Base-by-base conservation (phyloP, 2,888 invertebrate genomes). In the Ommatoiulus sabulosus region DNA sequence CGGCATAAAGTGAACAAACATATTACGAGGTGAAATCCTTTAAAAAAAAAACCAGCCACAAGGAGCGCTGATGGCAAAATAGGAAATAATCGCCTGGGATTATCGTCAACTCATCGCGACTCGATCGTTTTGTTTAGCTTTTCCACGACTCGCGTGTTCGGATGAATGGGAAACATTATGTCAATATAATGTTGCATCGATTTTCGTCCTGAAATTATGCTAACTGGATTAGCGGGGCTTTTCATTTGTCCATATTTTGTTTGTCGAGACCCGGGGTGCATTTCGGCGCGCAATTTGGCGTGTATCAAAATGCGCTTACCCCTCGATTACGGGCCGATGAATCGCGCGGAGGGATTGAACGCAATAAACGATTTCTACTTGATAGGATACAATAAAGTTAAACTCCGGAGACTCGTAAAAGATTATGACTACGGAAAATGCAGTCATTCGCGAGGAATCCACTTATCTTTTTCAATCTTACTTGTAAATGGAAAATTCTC, bases 381-480 rank as follows among this genome's bases (percentile, higher is more conserved):
- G 63, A 63, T 63, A 63, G 63, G 63, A 63, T 63, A 63, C 63
- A 63, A 63, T 63, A 63, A 63, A 63, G 63, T 63, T 63, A 63
- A 63, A 63, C 63, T 63, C 63, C n/a, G n/a, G 63, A 63, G 63
- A 63, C 63, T 63, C 63, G 63, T 63, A 63, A 63, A 63, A 63
- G 63, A 63, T 63, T 63, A 63, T 63, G 63, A 63, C 63, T 63
- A 63, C 20, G 63, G 63, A 63, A 63, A 63, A 63, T 63, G 63
- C 63, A 63, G 63, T 63, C 63, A 63, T 63, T 63, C 63, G 20
- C 63, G 63, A 63, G 63, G 20, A 63, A 63, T 63, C 63, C 63
- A 63, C 63, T 63, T 63, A 63, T 63, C 63, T 63, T 63, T 35
- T 63, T 63, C 63, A 63, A 63, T 63, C 63, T 63, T 63, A 63